Evolutionary conservation across 2,113 vertebrate genomes (phyloP), one percentile per base, ranked within the genome.

Genomic region (Triplophysa tibetana): DNA sequence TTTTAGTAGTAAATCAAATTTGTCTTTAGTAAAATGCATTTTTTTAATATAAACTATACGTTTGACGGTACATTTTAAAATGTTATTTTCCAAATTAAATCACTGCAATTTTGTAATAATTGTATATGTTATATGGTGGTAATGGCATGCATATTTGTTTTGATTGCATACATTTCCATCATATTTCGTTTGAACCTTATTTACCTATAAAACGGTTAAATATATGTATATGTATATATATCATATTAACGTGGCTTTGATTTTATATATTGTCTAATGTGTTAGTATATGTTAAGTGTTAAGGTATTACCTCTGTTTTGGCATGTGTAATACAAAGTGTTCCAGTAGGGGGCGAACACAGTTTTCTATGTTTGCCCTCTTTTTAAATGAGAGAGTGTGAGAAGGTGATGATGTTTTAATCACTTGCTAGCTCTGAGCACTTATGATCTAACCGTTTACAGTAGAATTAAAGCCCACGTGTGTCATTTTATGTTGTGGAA

Each of bases 281-380:
- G 6, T 38, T 1, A 38, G 33, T 8, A 38, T 38, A 3, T 54
- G 52, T 17, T 56, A 19, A 56, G 17, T 6, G 7, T 56, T 19
- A 8, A 8, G 2, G 1, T 56, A 21, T 58, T 6, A 54, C 43
- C 8, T 72, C 11, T 14, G 45, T 43, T 73, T 54, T 56, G 52
- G 70, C 9, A 21, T 24, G 70, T 85, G 76, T 85, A 82, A 85
- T 92, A 89, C 81, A 84, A 52, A 82, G 24, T 73, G 85, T 82
- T 83, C 93, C 93, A 94, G 93, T 90, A 94, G 93, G 90, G 90
- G 93, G 92, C 92, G 90, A 84, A 72, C 90, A 75, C 87, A 85
- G 82, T 92, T 89, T 60, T 33, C 12, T 45, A n/a, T 82, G 66
- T 67, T 75, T 84, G 69, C 16, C 21, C 17, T 52, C 26, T 29